A percentile compares a stretch with the other conserved stretches of the same genome.
Conservation (phyloP, 2,888 invertebrate species). For the Rhagonycha lutea region DNA sequence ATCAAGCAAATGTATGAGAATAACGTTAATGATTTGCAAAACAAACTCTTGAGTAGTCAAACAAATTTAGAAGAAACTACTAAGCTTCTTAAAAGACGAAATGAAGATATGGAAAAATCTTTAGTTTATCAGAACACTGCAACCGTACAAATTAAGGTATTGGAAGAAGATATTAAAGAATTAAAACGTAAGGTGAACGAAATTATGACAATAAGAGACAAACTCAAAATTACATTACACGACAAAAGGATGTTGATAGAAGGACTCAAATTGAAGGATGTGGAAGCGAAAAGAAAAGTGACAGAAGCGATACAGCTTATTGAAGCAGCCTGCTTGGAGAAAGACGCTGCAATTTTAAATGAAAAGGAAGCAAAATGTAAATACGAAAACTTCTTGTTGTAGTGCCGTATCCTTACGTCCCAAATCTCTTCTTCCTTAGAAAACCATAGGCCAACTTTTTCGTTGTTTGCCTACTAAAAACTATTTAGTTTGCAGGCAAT, state of each 20-base stretch:
- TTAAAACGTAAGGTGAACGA: constrained; percentile 53
- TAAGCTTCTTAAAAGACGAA: constrained; percentile 29
- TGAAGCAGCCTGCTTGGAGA: constrained; percentile 62
- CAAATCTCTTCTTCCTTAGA: too few species aligned
- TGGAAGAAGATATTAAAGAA: constrained; percentile 57
- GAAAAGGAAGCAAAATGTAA: constrained; percentile 54
- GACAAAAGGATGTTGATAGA: constrained; percentile 52
- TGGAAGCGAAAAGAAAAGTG: constrained; percentile 59
- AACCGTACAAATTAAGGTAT: constrained; percentile 52
- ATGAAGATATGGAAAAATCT: constrained; percentile 51
- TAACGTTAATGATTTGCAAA: constrained; percentile 49
- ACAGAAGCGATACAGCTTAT: constrained; percentile 62
- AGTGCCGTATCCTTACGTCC: too few species aligned
- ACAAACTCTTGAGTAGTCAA: constrained; percentile 54
- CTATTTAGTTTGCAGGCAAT: too few species aligned
- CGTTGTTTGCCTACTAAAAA: too few species aligned
- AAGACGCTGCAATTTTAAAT: constrained; percentile 58
- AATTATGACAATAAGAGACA: constrained; percentile 40
- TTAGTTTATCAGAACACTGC: constrained; percentile 60
- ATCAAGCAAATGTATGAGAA: constrained; percentile 58
- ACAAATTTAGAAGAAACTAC: constrained; percentile 31
- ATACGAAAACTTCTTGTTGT: neutral
- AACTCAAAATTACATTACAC: constrained; percentile 54
- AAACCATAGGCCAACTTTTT: too few species aligned
- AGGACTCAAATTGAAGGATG: constrained; percentile 54